Evolutionary conservation across 2,888 invertebrate genomes (phyloP), one percentile per base, ranked within the genome.

Genomic region (Ochropleura plecta): DNA sequence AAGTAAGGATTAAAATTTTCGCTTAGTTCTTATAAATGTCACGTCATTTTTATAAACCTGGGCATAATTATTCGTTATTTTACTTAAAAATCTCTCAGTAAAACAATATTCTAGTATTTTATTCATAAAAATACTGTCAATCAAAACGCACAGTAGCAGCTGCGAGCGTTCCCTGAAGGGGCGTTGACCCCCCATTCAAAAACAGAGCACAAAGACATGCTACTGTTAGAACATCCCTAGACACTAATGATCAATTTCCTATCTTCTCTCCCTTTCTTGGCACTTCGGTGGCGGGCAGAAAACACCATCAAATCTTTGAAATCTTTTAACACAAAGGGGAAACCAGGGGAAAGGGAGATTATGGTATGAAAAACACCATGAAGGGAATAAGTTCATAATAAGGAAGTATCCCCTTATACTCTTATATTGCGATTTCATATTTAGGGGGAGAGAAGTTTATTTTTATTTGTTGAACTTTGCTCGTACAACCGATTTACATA

Each of bases 401-500:
- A 85, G 83, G 76, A 80, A 84, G 76, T 81, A 81, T 79, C 78
- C 88, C 83, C 78, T 87, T 71, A 79, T 70, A 83, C 73, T 81
- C 63, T 73, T 85, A 81, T 83, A 89, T 86, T 83, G 83, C 86
- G 63, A 83, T 88, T 85, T 87, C 86, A 84, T 89, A 84, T 85
- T 87, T 82, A 89, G 78, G 88, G 86, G 82, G 77, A 48, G 78
- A 78, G 49, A 80, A 79, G 46, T 81, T 77, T 78, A 71, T 78
- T 84, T 86, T 85, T 87, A 88, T 87, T 86, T 86, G 81, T 86
- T 78, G 55, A 83, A 88, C 81, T 83, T 85, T 74, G 75, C 60
- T 75, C 78, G 70, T 74, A 83, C 70, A 78, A 84, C 40, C 85
- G 80, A 88, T 87, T 87, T 88, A 86, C 83, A 88, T 87, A 86